A percentile compares a stretch with the other conserved stretches of the same genome.
These are phyloP conservation scores for Hypsibius dujardini DNA, from an alignment of 1,140 invertebrate genomes.

Conservation along the genomic window DNA sequence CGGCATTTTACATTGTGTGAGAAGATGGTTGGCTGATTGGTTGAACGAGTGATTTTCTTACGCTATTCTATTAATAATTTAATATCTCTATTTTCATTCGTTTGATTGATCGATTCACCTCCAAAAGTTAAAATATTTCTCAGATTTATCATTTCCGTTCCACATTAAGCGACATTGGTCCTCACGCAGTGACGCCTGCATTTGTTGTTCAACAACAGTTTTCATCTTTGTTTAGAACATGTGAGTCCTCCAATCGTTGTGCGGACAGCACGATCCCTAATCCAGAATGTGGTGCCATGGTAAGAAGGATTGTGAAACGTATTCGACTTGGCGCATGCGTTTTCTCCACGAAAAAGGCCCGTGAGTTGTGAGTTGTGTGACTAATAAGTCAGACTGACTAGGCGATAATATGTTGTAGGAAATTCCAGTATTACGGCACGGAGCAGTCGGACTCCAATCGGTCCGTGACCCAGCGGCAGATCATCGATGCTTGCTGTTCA, in stretches of 20 bases:
- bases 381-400: too few relatives aligned
- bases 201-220: too few relatives aligned
- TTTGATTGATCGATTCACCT: too few relatives aligned
- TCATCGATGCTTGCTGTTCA: conserved; percentile 12
- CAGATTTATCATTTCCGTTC: too few relatives aligned
- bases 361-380: too few relatives aligned
- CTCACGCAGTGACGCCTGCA: too few relatives aligned
- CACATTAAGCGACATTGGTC: too few relatives aligned
- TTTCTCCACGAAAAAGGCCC: too few relatives aligned
- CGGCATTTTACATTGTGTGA: too few relatives aligned
- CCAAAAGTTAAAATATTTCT: too few relatives aligned
- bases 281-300: background rate
- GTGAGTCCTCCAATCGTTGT: background rate
- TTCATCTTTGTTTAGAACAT: background rate
- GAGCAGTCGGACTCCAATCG: background rate
- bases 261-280: background rate
- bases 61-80: background rate
- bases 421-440: background rate
- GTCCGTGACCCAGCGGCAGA: background rate
- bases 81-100: too few relatives aligned
- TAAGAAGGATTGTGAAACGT: background rate
- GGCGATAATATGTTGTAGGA: background rate
- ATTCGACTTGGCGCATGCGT: too few relatives aligned
- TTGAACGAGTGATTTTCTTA: background rate
- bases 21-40: background rate